These are phyloP conservation scores for Lordiphosa fenestrarum DNA, from an alignment of 2,888 invertebrate species.

Conservation along the genomic window DNA sequence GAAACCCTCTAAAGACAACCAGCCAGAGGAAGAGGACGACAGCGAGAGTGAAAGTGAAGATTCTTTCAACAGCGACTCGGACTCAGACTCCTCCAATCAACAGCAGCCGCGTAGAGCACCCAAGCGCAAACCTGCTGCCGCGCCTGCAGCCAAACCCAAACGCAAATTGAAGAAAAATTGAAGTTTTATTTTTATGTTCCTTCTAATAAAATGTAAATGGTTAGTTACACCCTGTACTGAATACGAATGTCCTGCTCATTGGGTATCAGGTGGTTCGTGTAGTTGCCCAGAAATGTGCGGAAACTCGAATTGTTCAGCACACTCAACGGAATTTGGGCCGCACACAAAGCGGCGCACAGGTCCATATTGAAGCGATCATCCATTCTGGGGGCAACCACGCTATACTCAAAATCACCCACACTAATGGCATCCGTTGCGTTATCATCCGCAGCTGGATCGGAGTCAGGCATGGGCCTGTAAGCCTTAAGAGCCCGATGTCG, in stretches of 20 bases:
- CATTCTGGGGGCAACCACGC: no score
- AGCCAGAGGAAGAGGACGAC: background rate
- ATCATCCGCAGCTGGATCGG: background rate
- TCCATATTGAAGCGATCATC: conserved; percentile 3
- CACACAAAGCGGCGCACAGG: background rate
- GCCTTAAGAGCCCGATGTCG: conserved; percentile 1
- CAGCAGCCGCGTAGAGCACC: background rate
- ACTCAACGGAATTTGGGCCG: background rate
- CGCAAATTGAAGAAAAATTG: conserved; percentile 11
- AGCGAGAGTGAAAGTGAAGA: conserved; percentile 26
- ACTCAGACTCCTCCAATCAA: background rate
- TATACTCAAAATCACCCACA: conserved; percentile 1
- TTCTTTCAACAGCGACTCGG: conserved; percentile 11
- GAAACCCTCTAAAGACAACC: background rate
- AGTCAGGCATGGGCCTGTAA: background rate
- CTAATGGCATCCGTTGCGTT: background rate
- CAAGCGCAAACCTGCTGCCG: conserved; percentile 1
- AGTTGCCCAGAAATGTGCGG: background rate
- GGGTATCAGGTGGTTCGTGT: background rate
- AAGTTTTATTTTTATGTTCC: background rate
- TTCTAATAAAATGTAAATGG: background rate
- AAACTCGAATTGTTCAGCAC: background rate
- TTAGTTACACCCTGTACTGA: background rate
- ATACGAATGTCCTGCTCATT: background rate
- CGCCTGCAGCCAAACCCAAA: conserved; percentile 4